Conservation (phyloP, 2,113 vertebrate genomes). For the Burhinus bistriatus region DNA sequence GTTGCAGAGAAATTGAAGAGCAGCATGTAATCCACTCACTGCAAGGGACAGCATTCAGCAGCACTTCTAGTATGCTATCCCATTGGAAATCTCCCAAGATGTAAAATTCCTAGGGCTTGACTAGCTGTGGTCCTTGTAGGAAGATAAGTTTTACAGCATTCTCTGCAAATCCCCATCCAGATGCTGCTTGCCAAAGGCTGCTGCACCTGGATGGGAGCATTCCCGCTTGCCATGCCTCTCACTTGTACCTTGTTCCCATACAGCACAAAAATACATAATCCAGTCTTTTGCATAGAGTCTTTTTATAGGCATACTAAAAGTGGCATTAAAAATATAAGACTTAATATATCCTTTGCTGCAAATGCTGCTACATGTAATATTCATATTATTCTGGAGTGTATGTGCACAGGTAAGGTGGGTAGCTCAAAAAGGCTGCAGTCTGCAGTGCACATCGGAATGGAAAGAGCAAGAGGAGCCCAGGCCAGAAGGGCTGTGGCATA, state of each 20-base stretch:
- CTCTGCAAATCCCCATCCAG: neutral
- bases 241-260: neutral
- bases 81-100: neutral
- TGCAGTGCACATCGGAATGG: neutral
- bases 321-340: conserved; percentile 38
- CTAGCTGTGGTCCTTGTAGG: neutral
- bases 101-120: neutral
- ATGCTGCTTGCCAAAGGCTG: neutral
- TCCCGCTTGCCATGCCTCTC: neutral
- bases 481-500: neutral
- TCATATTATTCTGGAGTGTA: neutral
- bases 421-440: neutral
- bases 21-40: neutral
- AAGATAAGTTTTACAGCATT: neutral
- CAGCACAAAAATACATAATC: neutral
- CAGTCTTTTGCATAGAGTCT: neutral
- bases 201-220: neutral
- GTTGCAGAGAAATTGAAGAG: neutral
- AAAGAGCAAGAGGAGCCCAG: neutral
- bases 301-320: conserved; percentile 49
- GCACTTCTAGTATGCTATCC: neutral
- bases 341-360: conserved; percentile 31
- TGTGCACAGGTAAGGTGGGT: neutral
- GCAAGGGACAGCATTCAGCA: neutral
- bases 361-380: conserved; percentile 18